phyloP scores from a whole-genome alignment of 1,140 invertebrate species.

The Pemphigus obesinymphae region DNA sequence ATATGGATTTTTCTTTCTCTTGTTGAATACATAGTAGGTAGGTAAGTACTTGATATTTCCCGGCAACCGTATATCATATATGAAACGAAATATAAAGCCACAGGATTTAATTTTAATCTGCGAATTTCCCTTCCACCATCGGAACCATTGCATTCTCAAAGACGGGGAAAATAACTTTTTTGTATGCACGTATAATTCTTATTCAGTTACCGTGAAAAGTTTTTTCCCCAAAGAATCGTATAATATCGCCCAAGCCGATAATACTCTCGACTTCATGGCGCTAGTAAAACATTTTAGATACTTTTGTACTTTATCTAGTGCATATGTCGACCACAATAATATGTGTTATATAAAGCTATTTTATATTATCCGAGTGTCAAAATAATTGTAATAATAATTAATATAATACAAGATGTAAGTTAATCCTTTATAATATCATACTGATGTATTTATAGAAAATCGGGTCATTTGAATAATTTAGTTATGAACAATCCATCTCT shows the following conservation, averaged over 20 bases:
- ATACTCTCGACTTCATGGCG: background rate
- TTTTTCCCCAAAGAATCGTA: background rate
- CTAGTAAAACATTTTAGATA: too few species aligned
- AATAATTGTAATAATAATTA: too few species aligned
- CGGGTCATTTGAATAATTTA: background rate
- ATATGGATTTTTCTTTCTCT: slow-evolving; percentile 27
- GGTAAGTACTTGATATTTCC: slow-evolving; percentile 6
- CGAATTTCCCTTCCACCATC: background rate
- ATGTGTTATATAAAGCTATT: too few species aligned
- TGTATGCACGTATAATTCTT: background rate
- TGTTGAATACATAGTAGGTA: background rate
- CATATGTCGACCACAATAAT: too few species aligned
- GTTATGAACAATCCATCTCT: background rate
- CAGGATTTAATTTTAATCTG: slow-evolving; percentile 18
- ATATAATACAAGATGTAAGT: too few species aligned
- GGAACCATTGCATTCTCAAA: background rate
- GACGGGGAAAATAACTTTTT: background rate
- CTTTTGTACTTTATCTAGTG: too few species aligned
- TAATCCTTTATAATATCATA: too few species aligned
- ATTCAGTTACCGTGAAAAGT: background rate
- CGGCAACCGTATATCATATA: background rate
- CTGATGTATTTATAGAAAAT: background rate
- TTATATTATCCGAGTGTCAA: too few species aligned
- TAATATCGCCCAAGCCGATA: background rate
- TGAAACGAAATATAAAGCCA: background rate